phyloP scores from a whole-genome alignment of 2,888 invertebrate species.

The Drosophila mayaguana region DNA sequence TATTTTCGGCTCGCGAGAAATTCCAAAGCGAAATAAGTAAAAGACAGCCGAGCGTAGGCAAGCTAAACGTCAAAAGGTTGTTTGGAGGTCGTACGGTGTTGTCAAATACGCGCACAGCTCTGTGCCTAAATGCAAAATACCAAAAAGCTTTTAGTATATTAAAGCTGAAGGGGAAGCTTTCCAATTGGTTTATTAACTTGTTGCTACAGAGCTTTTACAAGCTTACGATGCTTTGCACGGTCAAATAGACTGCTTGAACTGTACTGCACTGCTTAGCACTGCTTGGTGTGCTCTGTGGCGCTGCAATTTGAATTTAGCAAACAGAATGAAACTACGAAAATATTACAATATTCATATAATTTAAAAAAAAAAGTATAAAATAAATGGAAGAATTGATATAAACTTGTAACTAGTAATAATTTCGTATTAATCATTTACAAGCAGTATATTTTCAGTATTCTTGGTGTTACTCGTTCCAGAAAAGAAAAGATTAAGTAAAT shows the following conservation, averaged over 20 bases:
- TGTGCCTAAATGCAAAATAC: conserved; percentile 59
- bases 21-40: conserved; percentile 75
- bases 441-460: no score
- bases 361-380: no score
- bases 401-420: no score
- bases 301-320: not conserved
- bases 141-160: conserved; percentile 40
- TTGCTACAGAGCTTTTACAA: not conserved
- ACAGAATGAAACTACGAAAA: no score
- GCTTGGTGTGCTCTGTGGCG: not conserved
- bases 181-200: not conserved
- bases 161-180: conserved; percentile 32
- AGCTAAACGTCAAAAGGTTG: conserved; percentile 84
- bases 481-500: no score
- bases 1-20: conserved; percentile 72
- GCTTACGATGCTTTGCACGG: conserved; percentile 28
- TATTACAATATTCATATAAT: no score
- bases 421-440: no score
- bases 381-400: no score
- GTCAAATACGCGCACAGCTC: conserved; percentile 36
- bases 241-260: no score
- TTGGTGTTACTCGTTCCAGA: no score
- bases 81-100: conserved; percentile 80
- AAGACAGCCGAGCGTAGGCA: conserved; percentile 49
- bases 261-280: not conserved